Evolutionary conservation across 1,140 invertebrate species (phyloP), one percentile per base, ranked within the genome.

Genomic region (Drosophila biarmipes): DNA sequence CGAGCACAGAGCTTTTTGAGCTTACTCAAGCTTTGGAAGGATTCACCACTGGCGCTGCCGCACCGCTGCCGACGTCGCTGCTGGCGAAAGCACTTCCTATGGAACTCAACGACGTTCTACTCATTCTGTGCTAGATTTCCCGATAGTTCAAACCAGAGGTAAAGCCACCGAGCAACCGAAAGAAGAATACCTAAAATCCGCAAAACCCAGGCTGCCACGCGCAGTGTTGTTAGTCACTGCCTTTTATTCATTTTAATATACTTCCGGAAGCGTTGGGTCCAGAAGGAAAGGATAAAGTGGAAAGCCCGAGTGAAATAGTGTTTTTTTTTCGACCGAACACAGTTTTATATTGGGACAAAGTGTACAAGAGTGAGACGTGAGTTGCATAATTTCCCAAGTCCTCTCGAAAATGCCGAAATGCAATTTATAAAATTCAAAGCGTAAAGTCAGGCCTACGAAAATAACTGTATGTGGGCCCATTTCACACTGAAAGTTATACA

Each of bases 71-170:
- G 53, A 52, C 43, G 67, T 46, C 40, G 64, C 45, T 59, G 46
- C 67, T 55, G 37, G 59, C 62, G n/a, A 68, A 90, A 89, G 84
- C 85, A 72, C 74, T 90, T 80, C 68, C 69, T 80, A 72, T 72
- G 77, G 62, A 40, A 78, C 63, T 85, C 80, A 66, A 53, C 72
- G 63, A 79, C 77, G 77, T 87, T 75, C 63, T 62, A 75, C 71
- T 91, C 89, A 91, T 91, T 91, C 89, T 91, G 89, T 80, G 61
- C 73, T 86, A 85, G 89, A 87, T 91, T 91, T 91, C 90, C 89
- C 89, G 84, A 91, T 91, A 91, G 90, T 86, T 86, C 89, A 61
- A 89, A 90, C 78, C 84, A 89, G 84, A 89, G 84, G 80, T 84
- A 85, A 85, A 72, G 67, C n/a, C 64, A 45, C 51, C 40, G 37